phyloP scores from a whole-genome alignment of 2,797 vertebrate species.

The Diglossa cyanea region DNA sequence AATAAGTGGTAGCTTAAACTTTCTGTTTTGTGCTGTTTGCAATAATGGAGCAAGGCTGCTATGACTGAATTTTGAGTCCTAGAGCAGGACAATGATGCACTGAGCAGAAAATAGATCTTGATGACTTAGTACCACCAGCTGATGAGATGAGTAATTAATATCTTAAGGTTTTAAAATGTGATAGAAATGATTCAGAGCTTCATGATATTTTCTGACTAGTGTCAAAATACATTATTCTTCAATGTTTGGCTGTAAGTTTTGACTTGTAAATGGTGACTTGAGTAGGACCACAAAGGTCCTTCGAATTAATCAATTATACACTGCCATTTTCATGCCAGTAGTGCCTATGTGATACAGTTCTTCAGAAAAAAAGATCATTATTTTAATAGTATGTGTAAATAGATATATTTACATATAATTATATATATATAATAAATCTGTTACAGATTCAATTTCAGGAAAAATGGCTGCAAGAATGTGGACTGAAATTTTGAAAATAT shows the following conservation, averaged over 20 bases:
- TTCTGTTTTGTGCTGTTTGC: background rate
- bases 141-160: background rate
- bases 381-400: background rate
- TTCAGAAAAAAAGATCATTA: background rate
- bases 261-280: background rate
- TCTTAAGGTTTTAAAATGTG: background rate
- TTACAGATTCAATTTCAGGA: background rate
- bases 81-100: background rate
- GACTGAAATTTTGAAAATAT: background rate
- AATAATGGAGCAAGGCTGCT: background rate
- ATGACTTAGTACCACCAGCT: background rate
- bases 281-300: background rate
- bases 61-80: background rate
- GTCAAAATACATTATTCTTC: background rate
- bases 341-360: background rate
- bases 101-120: background rate
- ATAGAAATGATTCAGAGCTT: background rate
- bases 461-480: background rate
- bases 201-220: background rate
- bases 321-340: background rate
- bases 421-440: background rate
- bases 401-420: background rate
- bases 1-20: background rate
- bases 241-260: background rate
- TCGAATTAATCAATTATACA: background rate